A percentile compares a stretch with the other conserved stretches of the same genome.
Evolutionary conservation across 2,113 vertebrate species (phyloP).

Genomic region (Sander lucioperca): DNA sequence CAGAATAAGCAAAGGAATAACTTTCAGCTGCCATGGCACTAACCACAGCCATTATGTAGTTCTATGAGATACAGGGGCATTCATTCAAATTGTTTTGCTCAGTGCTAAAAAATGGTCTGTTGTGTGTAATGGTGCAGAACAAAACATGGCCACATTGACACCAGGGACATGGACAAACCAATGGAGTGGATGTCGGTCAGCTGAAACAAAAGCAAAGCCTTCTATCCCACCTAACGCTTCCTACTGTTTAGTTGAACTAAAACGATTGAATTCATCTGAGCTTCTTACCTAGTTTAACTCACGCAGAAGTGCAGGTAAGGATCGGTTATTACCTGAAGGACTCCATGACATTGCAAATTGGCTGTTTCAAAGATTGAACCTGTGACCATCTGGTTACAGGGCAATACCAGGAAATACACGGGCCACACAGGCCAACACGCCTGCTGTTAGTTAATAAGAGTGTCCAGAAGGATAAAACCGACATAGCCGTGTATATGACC

Average conservation of each 20-base stretch:
- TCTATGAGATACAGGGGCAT: conserved; percentile 53
- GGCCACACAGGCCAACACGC: conserved; percentile 58
- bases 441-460: conserved; percentile 72
- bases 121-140: conserved; percentile 61
- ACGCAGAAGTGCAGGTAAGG: conserved; percentile 32
- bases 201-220: conserved; percentile 41
- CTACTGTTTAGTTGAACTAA: conserved; percentile 36
- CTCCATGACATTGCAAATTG: conserved; percentile 71
- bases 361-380: conserved; percentile 60
- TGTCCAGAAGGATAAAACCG: conserved; percentile 51
- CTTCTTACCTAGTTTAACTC: conserved; percentile 22
- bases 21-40: conserved; percentile 65
- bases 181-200: conserved; percentile 14
- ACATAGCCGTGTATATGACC: conserved; percentile 27
- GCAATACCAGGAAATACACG: conserved; percentile 47
- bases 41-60: conserved; percentile 63
- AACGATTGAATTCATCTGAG: conserved; percentile 35
- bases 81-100: conserved; percentile 67
- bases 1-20: conserved; percentile 62
- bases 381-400: conserved; percentile 71
- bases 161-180: conserved; percentile 40
- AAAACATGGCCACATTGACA: conserved; percentile 52
- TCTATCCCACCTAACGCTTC: conserved; percentile 17
- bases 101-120: conserved; percentile 72
- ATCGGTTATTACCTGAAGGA: conserved; percentile 59